Evolutionary conservation across 1,140 invertebrate species (phyloP), one percentile per base, ranked within the genome.

Genomic region (Rhopalosiphum padi): DNA sequence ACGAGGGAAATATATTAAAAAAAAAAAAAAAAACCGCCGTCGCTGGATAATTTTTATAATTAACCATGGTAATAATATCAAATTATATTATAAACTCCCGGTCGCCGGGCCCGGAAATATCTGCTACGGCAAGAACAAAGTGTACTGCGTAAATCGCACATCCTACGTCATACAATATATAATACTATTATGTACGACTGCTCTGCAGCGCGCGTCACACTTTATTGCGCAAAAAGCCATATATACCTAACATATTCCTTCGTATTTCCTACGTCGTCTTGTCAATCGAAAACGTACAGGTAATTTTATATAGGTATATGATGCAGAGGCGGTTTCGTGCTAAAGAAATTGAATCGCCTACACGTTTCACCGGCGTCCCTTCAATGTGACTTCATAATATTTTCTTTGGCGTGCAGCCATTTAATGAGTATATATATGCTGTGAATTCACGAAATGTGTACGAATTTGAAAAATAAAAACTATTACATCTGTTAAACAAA

Each of bases 31-130:
- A 23, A 51, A 88, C 35, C n/a, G 0, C n/a, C 48, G 3, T 37
- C 7, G 87, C n/a, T 9, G 7, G n/a, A 89, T 89, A 89, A 53
- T 89, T 53, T 89, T 53, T 37, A 53, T 89, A 89, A 89, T 89
- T 89, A 89, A 89, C 86, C 48, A n/a, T 5, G 30, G 0, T 55
- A 55, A 68, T 68, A 35, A 88, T 51, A 88, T 48, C 18, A n/a
- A 21, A 48, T 88, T n/a, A 48, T 88, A 88, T n/a, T 88, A 51
- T 88, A 23, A 11, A 9, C 0, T 25, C 11, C 43, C 1, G 41
- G 41, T 43, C 85, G 23, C 25, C 23, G 11, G 48, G 48, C 15
- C 48, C 48, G 15, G 48, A 18, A 18, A 51, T 51, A 51, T 51
- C 18, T 51, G 11, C 25, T 86, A 4, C 22, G 25, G 41, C 18